A percentile compares a stretch with the other conserved stretches of the same genome.
These are phyloP conservation scores for Tenodera sinensis DNA, from an alignment of 2,888 invertebrate species.

Conservation along the genomic window DNA sequence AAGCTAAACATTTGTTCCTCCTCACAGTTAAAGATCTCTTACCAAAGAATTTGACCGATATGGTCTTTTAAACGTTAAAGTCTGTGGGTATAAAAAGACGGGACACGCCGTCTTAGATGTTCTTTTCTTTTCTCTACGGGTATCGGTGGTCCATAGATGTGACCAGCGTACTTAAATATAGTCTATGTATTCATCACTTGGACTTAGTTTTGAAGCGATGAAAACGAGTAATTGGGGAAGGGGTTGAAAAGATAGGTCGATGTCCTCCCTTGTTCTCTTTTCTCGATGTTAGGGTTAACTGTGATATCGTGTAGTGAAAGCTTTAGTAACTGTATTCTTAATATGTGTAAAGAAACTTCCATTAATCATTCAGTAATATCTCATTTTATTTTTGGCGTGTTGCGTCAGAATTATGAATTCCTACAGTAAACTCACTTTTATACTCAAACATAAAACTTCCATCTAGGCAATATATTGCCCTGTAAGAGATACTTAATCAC, in stretches of 20 bases:
- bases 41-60: conserved; percentile 3
- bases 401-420: not conserved
- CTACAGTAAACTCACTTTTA: not conserved
- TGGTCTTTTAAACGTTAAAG: not conserved
- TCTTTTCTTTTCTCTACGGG: not conserved
- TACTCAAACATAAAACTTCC: not conserved
- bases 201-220: not conserved
- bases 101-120: not conserved
- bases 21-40: not conserved
- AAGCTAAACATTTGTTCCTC: conserved; percentile 32
- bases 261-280: not conserved
- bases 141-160: not conserved
- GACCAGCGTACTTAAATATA: not conserved
- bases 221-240: not conserved
- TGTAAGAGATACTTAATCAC: not conserved
- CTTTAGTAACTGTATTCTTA: not conserved
- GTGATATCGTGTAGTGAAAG: conserved; percentile 13
- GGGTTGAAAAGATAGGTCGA: not conserved
- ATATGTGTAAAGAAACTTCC: not conserved
- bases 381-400: not conserved
- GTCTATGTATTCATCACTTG: not conserved
- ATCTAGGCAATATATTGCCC: not conserved
- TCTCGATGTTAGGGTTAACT: conserved; percentile 3
- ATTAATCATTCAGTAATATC: not conserved
- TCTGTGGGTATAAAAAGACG: not conserved